Evolutionary conservation across 2,888 invertebrate genomes (phyloP), one percentile per base, ranked within the genome.

Genomic region (Helicoverpa assulta): DNA sequence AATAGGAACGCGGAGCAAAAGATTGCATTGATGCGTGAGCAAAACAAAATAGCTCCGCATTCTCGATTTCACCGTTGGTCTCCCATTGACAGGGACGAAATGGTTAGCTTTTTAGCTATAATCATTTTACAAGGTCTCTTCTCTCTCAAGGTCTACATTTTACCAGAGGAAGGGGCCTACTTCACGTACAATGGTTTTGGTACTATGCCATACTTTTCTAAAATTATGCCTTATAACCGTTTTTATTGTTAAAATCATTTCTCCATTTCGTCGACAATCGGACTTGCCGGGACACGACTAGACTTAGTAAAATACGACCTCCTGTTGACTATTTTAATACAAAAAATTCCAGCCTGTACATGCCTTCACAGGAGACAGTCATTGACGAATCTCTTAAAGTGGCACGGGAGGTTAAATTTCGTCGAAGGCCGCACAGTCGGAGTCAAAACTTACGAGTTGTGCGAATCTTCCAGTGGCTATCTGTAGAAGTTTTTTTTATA

Each of bases 361-460:
- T 40, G 73, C 82, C 81, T 7, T 16, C 29, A 6, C 82, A 83
- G 65, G 75, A 85, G 47, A 80, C 85, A 61, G 81, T 63, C 40
- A 80, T 86, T 33, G 84, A 85, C 52, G 83, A 86, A 54, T 83
- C 83, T 0, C 16, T 59, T 86, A 10, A 79, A 84, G 68, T 84
- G 81, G 81, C 73, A 78, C 14, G 82, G 83, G 29, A 33, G 81
- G 29, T 29, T 85, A 19, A 70, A 64, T 55, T 82, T 84, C 14
- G 72, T 78, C 19, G 82, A 84, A 58, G 81, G 56, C 26, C 50
- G 52, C 14, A 16, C 40, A 56, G 57, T 53, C 37, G 65, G 65
- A 12, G 57, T 65, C 2, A 65, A 65, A 21, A 52, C 57, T 0
- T 65, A 65, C 7, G 52, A 65, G 5, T n/a, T 65, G 1, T 57